Evolutionary conservation across 2,113 vertebrate genomes (phyloP), one percentile per base, ranked within the genome.

Genomic region (Loxodonta africana): DNA sequence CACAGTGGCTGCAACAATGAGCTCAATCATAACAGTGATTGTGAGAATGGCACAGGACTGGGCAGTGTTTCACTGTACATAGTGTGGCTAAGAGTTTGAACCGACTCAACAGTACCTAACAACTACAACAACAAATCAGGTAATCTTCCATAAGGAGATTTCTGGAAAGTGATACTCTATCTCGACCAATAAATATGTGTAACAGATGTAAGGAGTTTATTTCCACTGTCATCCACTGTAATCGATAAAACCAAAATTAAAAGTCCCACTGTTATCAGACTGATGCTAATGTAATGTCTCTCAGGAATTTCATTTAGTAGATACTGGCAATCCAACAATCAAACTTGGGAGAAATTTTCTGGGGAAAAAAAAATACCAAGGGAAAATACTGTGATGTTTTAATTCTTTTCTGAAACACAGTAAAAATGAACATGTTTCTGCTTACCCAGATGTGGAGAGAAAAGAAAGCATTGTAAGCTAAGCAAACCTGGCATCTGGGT

Each of bases 371-470:
- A 96, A 88, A 94, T 6, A 8, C 3, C 90, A 82, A 94, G 92
- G 65, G 77, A 91, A 98, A 98, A 96, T 97, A 95, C 28, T 94
- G 33, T 23, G 82, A 85, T 48, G 53, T 82, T 84, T 92, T 8
- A 0, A 33, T 74, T 83, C 60, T 26, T 97, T 97, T 94, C 92
- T 46, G 37, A 97, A 93, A 57, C 33, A 0, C 48, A 69, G 71
- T 94, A 92, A 95, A 97, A 97, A 98, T 95, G 97, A 97, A 74
- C 18, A 28, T 97, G 90, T 95, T 96, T 97, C 97, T 80, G 84
- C 93, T 96, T 97, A 96, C 84, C 57, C 98, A 98, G 97, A 96
- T 97, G 96, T 1, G 2, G 67, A 95, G 44, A 97, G 94, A 97
- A 97, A 90, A 94, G 30, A 91, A 81, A 98, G 95, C 95, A 96